These are phyloP conservation scores for Anguilla pacifica DNA, from an alignment of 2,797 vertebrate genomes.

Conservation along the genomic window DNA sequence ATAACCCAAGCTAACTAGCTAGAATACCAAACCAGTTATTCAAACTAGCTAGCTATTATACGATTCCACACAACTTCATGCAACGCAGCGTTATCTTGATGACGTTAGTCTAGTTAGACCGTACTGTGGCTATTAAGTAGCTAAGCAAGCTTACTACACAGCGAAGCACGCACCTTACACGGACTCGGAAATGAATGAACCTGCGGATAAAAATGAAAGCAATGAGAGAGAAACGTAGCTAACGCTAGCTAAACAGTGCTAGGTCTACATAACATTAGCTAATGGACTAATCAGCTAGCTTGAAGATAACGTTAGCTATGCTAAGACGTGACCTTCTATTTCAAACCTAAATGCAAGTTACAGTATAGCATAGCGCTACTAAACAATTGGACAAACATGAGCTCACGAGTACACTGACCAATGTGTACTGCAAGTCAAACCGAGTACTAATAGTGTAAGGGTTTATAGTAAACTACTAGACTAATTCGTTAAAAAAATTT, in stretches of 20 bases:
- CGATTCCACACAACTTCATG: no score
- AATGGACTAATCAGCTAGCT: slow-evolving; percentile 46
- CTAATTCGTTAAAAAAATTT: neutral
- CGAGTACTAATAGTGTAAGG: neutral
- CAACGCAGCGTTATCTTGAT: neutral
- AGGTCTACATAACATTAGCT: slow-evolving; percentile 44
- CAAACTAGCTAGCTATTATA: no score
- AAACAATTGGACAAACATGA: neutral
- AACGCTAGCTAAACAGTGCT: slow-evolving; percentile 16
- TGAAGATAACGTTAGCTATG: slow-evolving; percentile 36
- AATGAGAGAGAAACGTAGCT: slow-evolving; percentile 46
- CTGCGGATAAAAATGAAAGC: slow-evolving; percentile 53
- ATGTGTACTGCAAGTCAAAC: neutral
- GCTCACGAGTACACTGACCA: neutral
- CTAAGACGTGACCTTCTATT: slow-evolving; percentile 72
- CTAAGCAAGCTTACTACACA: neutral
- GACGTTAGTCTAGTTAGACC: no score
- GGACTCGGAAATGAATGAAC: slow-evolving; percentile 54
- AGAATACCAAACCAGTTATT: no score
- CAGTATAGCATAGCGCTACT: neutral
- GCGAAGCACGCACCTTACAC: neutral
- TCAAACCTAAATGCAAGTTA: slow-evolving; percentile 26
- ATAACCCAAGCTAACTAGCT: neutral
- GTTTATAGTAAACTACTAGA: neutral
- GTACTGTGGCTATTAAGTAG: neutral